Base-by-base conservation (phyloP, 2,113 vertebrate genomes). In the Cololabis saira region DNA sequence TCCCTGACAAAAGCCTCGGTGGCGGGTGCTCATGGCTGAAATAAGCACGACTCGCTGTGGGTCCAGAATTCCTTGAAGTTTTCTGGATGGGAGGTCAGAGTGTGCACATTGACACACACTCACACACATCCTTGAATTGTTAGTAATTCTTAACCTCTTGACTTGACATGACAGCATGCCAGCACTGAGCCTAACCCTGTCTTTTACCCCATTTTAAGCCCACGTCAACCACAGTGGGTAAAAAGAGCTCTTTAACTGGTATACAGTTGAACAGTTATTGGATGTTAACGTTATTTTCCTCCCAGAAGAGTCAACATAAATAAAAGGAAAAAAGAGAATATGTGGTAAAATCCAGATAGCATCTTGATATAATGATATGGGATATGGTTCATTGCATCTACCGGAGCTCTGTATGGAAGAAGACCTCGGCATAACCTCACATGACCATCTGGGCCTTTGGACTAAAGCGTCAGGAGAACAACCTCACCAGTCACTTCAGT, bases 281-380 rank as follows among this genome's bases (percentile, higher is more conserved):
- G 14, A 45, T 75, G 42, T 10, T 65, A 43, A 27, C 30, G 43
- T 30, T 40, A 45, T 42, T 56, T 19, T 48, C 71, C 50, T 33
- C 56, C 4, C 17, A 12, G 14, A 11, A 3, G 50, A 64, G 48
- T 45, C 61, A 56, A 12, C 19, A 37, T 21, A 22, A 74, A 56
- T 67, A 63, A 57, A 70, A 72, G 47, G 21, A 33, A 11, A 54
- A 68, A 62, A 57, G 55, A 74, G 21, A 53, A 30, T 45, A 49
- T 49, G 21, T n/a, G 54, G 70, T 82, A 41, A 58, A 58, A 71
- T 83, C 60, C 54, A 74, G 77, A 63, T 72, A 61, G 73, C 69
- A 76, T 83, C 66, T 52, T 87, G 85, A 90, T 70, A 82, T 45
- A 86, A 90, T 92, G 80, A 89, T 17, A 90, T 86, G 85, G 33